phyloP scores from a whole-genome alignment of 2,888 invertebrate genomes.

The Eupithecia centaureata region DNA sequence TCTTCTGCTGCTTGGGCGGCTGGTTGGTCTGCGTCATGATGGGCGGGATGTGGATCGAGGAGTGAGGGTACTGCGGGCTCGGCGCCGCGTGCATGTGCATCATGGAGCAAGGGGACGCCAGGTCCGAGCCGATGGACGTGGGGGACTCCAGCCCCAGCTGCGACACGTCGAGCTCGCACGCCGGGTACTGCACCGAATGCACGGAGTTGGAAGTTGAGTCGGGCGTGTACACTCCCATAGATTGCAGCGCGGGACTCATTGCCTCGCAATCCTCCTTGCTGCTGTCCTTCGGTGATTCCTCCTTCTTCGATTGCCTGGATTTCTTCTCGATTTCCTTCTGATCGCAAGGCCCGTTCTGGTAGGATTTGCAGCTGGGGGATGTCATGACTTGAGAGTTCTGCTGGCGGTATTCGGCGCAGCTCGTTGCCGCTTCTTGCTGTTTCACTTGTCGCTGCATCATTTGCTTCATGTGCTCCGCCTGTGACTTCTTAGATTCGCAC shows the following conservation, averaged over 20 bases:
- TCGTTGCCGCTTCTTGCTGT: conserved; percentile 67
- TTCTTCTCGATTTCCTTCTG: conserved; percentile 79
- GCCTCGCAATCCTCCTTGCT: conserved; percentile 77
- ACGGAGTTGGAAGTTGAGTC: conserved; percentile 93
- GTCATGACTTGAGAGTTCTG: conserved; percentile 71
- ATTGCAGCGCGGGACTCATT: conserved; percentile 86
- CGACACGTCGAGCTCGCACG: conserved; percentile 92
- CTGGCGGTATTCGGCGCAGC: conserved; percentile 73
- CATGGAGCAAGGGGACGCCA: conserved; percentile 92
- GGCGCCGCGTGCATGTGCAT: conserved; percentile 80
- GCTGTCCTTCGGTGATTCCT: conserved; percentile 69
- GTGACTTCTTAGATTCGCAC: conserved; percentile 72
- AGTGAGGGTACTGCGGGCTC: conserved; percentile 85
- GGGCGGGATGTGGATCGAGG: conserved; percentile 77
- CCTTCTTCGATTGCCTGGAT: conserved; percentile 71
- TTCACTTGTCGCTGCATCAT: conserved; percentile 75
- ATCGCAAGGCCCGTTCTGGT: conserved; percentile 72
- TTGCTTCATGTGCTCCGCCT: conserved; percentile 72
- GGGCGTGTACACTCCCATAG: conserved; percentile 93
- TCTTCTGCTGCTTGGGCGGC: conserved; percentile 79
- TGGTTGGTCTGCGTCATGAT: conserved; percentile 81
- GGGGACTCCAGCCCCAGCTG: conserved; percentile 95
- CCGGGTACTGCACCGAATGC: conserved; percentile 90
- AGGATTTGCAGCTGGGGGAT: conserved; percentile 71
- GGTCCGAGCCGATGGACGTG: conserved; percentile 93